phyloP scores from a whole-genome alignment of 2,797 vertebrate genomes.

The Allobates femoralis region DNA sequence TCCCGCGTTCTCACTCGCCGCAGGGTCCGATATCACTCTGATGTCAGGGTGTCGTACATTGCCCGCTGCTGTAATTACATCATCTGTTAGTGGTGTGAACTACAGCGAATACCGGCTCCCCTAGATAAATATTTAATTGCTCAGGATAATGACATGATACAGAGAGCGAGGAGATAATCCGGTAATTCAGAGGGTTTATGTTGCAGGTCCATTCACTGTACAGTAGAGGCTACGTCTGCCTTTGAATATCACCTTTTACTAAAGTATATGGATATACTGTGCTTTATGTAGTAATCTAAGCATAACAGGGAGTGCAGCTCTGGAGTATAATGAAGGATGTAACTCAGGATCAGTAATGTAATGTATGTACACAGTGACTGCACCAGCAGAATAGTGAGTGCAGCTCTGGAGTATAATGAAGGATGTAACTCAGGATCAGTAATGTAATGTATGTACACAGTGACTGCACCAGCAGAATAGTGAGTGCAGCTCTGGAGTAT shows the following conservation, averaged over 20 bases:
- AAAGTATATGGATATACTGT: background rate
- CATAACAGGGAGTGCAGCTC: background rate
- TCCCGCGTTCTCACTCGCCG: background rate
- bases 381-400: background rate
- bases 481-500: background rate
- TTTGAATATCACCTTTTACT: background rate
- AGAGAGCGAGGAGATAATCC: slow-evolving; percentile 3
- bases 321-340: background rate
- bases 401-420: background rate
- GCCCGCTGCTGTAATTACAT: slow-evolving; percentile 32
- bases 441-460: background rate
- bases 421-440: background rate
- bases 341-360: background rate
- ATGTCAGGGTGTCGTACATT: slow-evolving; percentile 26
- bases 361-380: no score
- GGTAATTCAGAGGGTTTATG: background rate
- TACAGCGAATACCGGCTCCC: background rate
- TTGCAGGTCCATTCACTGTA: background rate
- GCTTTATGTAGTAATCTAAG: background rate
- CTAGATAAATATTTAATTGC: slow-evolving; percentile 46
- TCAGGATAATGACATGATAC: slow-evolving; percentile 21
- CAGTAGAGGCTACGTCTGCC: background rate
- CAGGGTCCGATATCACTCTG: slow-evolving; percentile 44
- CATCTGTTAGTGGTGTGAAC: slow-evolving; percentile 40
- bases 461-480: background rate